Base-by-base conservation (phyloP, 2,888 invertebrate genomes). In the Ferrisia virgata region DNA sequence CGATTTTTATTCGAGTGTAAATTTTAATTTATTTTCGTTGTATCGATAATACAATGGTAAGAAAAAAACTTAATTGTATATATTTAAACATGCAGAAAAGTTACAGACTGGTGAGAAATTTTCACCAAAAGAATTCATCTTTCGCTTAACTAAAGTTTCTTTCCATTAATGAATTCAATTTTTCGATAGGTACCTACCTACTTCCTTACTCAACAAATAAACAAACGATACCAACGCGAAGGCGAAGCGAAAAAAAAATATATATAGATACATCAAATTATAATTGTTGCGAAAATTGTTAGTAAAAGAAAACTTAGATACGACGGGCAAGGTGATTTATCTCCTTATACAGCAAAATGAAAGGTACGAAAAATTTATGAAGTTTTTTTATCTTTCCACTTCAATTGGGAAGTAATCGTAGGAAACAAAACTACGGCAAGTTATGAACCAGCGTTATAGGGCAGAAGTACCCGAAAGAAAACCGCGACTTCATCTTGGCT, bases 321-420 rank as follows among this genome's bases (percentile, higher is more conserved):
- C 25, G 64, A 2, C 28, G 25, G 15, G 72, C 18, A 36, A 76
- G 36, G 36, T 76, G 72, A 76, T 76, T 76, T 76, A 76, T 76
- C 72, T 33, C 36, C 18, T 76, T 36, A 33, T 33, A 22, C 72
- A 76, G 72, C 72, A n/a, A 82, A 82, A 82, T 69, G 64, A 82
- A 82, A 82, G 82, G 82, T 82, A 82, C 13, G 82, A 82, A 82
- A 82, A 82, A 82, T 82, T 82, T 82, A 69, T 82, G 82, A 82
- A 82, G 82, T 82, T 82, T 82, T n/a, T 53, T 82, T 82, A 82
- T 82, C 82, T 82, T 82, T 82, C 82, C 82, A 82, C 82, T 82
- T 82, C 82, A 82, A 82, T 82, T 82, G 82, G 69, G 40, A 82
- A 82, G 82, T 82, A 82, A 82, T 82, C 82, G 69, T 43, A 53